A percentile compares a stretch with the other conserved stretches of the same genome.
Conservation (phyloP, 23 tunicate genomes). For the Halocynthia roretzi region DNA sequence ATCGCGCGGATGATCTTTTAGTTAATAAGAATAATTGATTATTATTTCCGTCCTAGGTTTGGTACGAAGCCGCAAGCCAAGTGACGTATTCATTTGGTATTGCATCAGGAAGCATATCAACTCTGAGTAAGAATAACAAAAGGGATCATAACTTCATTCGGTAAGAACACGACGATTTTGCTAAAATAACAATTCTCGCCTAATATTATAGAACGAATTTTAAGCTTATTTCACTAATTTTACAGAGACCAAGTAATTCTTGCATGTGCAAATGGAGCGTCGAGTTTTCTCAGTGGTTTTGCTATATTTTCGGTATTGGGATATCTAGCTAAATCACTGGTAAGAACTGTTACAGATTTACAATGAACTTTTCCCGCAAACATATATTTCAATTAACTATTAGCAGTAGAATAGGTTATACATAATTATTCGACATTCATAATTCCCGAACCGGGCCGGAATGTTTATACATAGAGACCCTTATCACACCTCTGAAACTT, state of each 20-base stretch:
- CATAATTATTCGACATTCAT: background rate
- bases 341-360: background rate
- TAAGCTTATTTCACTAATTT: background rate
- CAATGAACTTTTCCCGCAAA: background rate
- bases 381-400: background rate
- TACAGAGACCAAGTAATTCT: background rate
- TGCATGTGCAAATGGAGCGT: background rate
- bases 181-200: background rate
- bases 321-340: background rate
- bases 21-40: too few relatives aligned
- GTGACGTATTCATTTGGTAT: constrained; percentile 2
- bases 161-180: background rate
- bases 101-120: background rate
- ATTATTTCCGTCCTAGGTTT: background rate
- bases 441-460: too few relatives aligned
- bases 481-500: too few relatives aligned
- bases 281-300: constrained; percentile 2
- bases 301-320: constrained; percentile 3
- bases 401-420: background rate
- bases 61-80: constrained; percentile 15
- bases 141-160: constrained; percentile 6
- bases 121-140: constrained; percentile 1
- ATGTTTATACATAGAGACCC: too few relatives aligned
- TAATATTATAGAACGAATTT: background rate
- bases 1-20: too few relatives aligned